phyloP scores from a whole-genome alignment of 2,113 vertebrate genomes.

The Cygnus buccinator region DNA sequence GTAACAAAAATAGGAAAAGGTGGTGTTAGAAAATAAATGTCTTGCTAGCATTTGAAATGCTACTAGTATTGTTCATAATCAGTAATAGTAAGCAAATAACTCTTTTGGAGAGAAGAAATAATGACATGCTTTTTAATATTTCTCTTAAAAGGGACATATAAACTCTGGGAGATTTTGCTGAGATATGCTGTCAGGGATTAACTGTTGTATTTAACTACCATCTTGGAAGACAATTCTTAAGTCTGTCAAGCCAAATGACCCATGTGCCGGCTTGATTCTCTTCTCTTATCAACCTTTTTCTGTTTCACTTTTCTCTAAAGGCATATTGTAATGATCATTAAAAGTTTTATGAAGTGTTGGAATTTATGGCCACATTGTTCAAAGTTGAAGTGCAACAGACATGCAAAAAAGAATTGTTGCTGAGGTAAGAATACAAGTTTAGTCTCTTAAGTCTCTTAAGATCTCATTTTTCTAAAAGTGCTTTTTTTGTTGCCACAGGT shows the following conservation, averaged over 20 bases:
- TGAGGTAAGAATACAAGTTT: background rate
- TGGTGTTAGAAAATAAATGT: background rate
- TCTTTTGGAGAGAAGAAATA: background rate
- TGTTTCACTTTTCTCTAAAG: background rate
- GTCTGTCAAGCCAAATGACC: background rate
- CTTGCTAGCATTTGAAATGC: background rate
- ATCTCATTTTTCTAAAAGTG: background rate
- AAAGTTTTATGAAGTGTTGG: background rate
- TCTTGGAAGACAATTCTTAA: slow-evolving; percentile 1
- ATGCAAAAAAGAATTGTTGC: background rate
- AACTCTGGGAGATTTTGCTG: background rate
- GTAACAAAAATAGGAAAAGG: background rate
- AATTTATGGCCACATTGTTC: background rate
- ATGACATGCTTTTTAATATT: background rate
- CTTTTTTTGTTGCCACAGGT: background rate
- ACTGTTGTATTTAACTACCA: background rate
- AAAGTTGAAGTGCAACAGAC: background rate
- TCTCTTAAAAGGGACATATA: background rate
- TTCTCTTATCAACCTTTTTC: background rate
- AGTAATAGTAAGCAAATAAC: background rate
- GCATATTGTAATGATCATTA: background rate
- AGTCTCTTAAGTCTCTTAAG: background rate
- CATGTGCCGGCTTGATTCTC: background rate
- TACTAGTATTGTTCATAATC: background rate
- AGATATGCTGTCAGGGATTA: background rate